Evolutionary conservation across 2,797 vertebrate genomes (phyloP), one percentile per base, ranked within the genome.

Genomic region (Anguilla anguilla): DNA sequence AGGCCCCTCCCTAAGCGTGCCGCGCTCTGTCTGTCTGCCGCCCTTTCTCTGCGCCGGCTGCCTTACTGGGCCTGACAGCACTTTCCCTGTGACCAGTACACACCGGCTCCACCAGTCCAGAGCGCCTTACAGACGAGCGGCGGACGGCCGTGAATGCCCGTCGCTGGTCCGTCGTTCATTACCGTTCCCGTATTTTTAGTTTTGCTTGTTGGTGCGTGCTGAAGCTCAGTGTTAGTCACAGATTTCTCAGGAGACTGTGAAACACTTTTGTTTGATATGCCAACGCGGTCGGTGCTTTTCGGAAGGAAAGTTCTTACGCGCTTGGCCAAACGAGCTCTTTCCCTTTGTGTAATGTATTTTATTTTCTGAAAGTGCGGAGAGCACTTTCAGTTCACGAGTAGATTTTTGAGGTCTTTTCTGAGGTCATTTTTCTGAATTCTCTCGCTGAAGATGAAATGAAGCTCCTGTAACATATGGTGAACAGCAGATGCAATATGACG

Each of bases 1-100:
- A 94, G 87, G 83, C 88, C 83, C 85, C 88, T 88, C 77, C 31
- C 72, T 77, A 49, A 55, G 59, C 49, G 17, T 53, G 39, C 55
- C 79, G 61, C 15, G 15, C 74, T 79, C 74, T 43, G 15, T 79
- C 74, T 43, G 15, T 46, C 39, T 43, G 15, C 19, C 39, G 6
- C 74, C 9, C 74, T 4, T 81, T 51, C 31, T 49, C 59, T 11
- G 35, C 61, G 64, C 61, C 28, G 19, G 13, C 46, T 10, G 59
- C n/a, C 46, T 51, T 67, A 64, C 15, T n/a, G 64, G 3, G 35
- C 35, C 22, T 51, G 82, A 83, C 61, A 39, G 46, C 17, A 25
- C 22, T 46, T 55, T 88, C 67, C 13, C 39, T 46, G 11, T 28
- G 83, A 85, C 49, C 67, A 25, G 53, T 0, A 84, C 39, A 61